Evolutionary conservation across 2,888 invertebrate genomes (phyloP).

Genomic region (Vannuccia rotundouncinata): DNA sequence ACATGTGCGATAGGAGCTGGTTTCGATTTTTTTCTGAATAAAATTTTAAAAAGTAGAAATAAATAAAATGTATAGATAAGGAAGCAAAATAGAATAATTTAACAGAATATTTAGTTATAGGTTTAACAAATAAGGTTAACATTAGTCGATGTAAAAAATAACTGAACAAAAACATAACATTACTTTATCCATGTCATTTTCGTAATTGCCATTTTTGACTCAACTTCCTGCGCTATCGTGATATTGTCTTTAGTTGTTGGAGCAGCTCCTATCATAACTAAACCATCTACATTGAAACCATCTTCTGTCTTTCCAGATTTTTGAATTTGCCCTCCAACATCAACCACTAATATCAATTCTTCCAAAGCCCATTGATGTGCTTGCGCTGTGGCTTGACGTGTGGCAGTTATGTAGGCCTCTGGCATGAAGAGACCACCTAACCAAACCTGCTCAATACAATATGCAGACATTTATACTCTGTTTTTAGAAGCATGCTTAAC

Average conservation of each 20-base stretch:
- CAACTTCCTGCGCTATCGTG: not conserved
- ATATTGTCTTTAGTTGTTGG: not conserved
- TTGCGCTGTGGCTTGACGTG: constrained; percentile 86
- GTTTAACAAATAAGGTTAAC: not conserved
- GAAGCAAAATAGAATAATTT: not conserved
- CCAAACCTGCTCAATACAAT: constrained; percentile 74
- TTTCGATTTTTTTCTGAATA: not conserved
- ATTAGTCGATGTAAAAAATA: not conserved
- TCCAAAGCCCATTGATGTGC: constrained; percentile 78
- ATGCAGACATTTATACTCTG: too few species aligned
- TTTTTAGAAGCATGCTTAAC: too few species aligned
- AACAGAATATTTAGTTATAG: not conserved
- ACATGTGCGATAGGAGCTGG: constrained; percentile 46
- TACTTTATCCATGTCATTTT: not conserved
- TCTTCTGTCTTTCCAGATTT: constrained; percentile 12
- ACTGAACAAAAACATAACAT: not conserved
- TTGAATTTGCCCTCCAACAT: constrained; percentile 70
- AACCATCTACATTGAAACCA: constrained; percentile 4
- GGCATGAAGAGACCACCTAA: constrained; percentile 93
- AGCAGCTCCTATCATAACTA: not conserved
- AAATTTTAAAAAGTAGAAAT: not conserved
- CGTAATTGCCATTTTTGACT: not conserved
- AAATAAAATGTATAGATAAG: not conserved
- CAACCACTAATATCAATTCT: constrained; percentile 78
- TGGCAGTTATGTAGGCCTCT: constrained; percentile 97